These are phyloP conservation scores for Calephelis perditalis DNA, from an alignment of 2,888 invertebrate species.

Conservation along the genomic window DNA sequence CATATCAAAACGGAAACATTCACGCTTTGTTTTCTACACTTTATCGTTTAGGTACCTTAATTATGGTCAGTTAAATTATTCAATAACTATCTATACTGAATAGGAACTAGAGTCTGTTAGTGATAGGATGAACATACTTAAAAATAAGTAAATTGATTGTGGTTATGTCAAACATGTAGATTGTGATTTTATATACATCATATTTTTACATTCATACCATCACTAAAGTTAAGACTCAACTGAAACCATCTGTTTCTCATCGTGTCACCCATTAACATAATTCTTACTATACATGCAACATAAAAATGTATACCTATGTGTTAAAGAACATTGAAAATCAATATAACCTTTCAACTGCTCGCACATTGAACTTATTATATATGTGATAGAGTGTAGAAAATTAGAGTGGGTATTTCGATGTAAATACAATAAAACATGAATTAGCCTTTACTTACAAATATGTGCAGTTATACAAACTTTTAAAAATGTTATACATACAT, in stretches of 20 bases:
- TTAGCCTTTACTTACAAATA: conserved; percentile 21
- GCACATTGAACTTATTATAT: conserved; percentile 37
- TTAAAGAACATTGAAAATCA: conserved; percentile 13
- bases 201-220: conserved; percentile 4
- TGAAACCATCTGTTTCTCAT: conserved; percentile 12
- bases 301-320: conserved; percentile 5
- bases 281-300: conserved; percentile 8
- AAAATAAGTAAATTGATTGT: conserved; percentile 21
- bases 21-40: conserved; percentile 76
- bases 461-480: conserved; percentile 12
- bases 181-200: conserved; percentile 16
- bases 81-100: conserved; percentile 50
- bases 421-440: conserved; percentile 67
- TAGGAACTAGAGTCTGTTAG: conserved; percentile 63
- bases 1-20: conserved; percentile 74
- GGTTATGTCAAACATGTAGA: conserved; percentile 10
- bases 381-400: conserved; percentile 75
- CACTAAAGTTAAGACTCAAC: conserved; percentile 14
- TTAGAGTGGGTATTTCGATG: conserved; percentile 43
- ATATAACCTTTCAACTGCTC: too few relatives aligned
- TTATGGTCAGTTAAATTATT: conserved; percentile 51
- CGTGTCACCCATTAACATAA: background rate
- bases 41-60: conserved; percentile 58
- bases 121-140: conserved; percentile 41
- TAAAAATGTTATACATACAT: background rate